Evolutionary conservation across 2,797 vertebrate genomes (phyloP), one percentile per base, ranked within the genome.

Genomic region (Enteromius trimaculatus): DNA sequence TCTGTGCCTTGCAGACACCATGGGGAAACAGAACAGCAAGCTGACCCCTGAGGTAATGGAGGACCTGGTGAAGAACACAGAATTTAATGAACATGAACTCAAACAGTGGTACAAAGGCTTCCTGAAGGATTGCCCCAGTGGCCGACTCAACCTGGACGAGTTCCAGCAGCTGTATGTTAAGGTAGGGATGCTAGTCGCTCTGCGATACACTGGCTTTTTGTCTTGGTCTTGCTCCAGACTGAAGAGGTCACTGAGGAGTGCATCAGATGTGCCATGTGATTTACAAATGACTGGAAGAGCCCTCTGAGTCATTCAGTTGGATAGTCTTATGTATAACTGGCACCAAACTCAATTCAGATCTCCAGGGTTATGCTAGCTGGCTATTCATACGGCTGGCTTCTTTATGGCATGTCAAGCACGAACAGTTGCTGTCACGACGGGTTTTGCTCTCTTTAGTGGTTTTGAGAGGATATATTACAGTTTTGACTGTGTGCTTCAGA

Each of bases 51-150:
- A 99, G 94, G 98, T 98, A 92, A 97, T 99, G 97, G 98, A 99
- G 90, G 98, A 99, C 91, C 96, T 99, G 95, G 97, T 99, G 94
- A 99, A 97, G 96, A 99, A 95, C 95, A 99, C 98, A 11, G 98
- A 99, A 94, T 99, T 99, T 92, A 99, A 99, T 2, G 98, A 99
- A 86, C 98, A 99, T 0, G 98, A 99, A 92, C 96, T 99, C 90
- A 99, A 99, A 95, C 98, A 99, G 93, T 99, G 98, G 98, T 99
- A 99, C 95, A 99, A 99, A 92, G 98, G 98, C 65, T 99, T 99
- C 92, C 96, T 99, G 93, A 99, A 99, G 90, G 98, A 99, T 92
- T 99, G 98, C 87, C 98, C 98, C 16, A 99, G 89, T 0, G 98
- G 98, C 88, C 93, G 98, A 86, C 97, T 99, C 91, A 99, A 99